Base-by-base conservation (phyloP, 2,888 invertebrate genomes). In the Gari tellinella region DNA sequence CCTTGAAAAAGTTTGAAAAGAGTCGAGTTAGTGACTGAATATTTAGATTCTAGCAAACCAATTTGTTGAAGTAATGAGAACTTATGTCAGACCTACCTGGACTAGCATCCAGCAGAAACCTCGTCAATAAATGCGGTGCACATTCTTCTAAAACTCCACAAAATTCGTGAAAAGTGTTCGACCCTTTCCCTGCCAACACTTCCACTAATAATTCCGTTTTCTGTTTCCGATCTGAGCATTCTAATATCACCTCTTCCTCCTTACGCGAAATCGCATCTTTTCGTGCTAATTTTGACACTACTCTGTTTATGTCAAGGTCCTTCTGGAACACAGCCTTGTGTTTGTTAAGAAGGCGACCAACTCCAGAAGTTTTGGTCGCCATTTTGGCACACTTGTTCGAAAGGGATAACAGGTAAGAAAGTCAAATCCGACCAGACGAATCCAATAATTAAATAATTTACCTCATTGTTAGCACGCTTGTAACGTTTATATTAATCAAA, bases 61-160 rank as follows among this genome's bases (percentile, higher is more conserved):
- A 31, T 31, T 7, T 31, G 10, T 4, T 7, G 31, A 7, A 31
- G 31, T 7, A 31, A 31, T 31, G 31, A n/a, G n/a, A n/a, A n/a
- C n/a, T n/a, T n/a, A n/a, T 31, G 31, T 31, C 4, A n/a, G 14
- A 41, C 74, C 74, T 80, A 87, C 88, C 88, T 82, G 86, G 81
- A 49, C 74, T 82, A 15, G 77, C 69, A 64, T 87, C 88, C 15
- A 89, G 45, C 10, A 88, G 75, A 52, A 89, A 85, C 51, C 80
- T 69, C 4, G 89, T 88, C 64, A 89, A 65, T 25, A 89, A 72
- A 60, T 86, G 86, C 5, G 89, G 89, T 7, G 85, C 72, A 52
- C 80, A 80, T 61, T 86, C 84, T 72, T 91, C 90, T 49, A 91
- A 84, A 80, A 84, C 84, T 60, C 78, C 82, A 82, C 90, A 90